Evolutionary conservation across 2,113 vertebrate species (phyloP).

Genomic region (Nothoprocta pentlandii): DNA sequence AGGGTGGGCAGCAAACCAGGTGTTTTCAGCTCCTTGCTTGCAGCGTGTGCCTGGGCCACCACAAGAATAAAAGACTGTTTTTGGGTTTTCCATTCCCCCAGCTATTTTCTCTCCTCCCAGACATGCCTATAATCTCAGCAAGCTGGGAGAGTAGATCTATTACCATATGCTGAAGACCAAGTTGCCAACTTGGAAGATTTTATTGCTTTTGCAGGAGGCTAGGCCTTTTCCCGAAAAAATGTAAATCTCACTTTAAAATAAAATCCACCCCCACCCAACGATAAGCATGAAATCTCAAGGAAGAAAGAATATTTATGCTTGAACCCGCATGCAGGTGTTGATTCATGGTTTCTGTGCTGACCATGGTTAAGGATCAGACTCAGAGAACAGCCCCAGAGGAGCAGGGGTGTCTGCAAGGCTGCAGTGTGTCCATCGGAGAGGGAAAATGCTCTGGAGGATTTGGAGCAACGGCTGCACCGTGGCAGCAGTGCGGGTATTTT

Average conservation of each 20-base stretch:
- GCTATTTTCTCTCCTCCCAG: not conserved
- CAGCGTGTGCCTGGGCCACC: rapidly evolving
- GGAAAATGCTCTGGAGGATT: not conserved
- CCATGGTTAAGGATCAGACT: rapidly evolving
- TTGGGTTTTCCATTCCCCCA: not conserved
- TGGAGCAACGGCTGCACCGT: not conserved
- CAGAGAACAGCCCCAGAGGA: not conserved
- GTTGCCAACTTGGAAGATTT: not conserved
- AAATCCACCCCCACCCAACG: not conserved
- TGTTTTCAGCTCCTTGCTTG: not conserved
- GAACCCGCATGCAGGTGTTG: not conserved
- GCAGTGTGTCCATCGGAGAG: not conserved
- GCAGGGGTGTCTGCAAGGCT: not conserved
- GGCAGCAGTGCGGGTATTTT: not conserved
- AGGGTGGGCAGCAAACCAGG: too few relatives aligned
- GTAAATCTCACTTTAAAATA: not conserved
- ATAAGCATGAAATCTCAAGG: not conserved
- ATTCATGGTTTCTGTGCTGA: not conserved
- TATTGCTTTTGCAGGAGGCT: not conserved
- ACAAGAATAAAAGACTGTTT: not conserved
- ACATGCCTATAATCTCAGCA: not conserved
- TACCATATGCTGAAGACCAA: not conserved
- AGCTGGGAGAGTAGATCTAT: not conserved
- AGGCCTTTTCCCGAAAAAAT: not conserved
- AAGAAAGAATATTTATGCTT: not conserved